Evolutionary conservation across 2,113 vertebrate species (phyloP).

Genomic region (Rousettus leschenaultii): DNA sequence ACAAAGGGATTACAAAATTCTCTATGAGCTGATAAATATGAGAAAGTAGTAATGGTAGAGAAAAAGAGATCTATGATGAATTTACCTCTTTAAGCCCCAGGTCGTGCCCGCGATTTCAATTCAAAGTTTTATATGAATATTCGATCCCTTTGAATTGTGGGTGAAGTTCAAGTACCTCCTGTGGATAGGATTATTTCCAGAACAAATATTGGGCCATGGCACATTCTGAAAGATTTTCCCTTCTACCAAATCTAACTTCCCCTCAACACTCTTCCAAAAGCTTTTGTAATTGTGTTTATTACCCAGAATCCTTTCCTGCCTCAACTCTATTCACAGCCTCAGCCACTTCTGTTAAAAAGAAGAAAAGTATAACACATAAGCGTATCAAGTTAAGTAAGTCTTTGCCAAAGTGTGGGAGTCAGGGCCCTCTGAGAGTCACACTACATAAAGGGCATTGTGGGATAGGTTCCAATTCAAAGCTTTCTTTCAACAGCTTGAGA

Average conservation of each 20-base stretch:
- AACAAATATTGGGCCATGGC: not conserved
- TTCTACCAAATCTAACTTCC: not conserved
- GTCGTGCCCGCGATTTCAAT: not conserved
- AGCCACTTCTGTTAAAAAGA: slow-evolving; percentile 19
- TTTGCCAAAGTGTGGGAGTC: slow-evolving; percentile 52
- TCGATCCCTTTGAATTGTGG: not conserved
- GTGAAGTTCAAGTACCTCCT: not conserved
- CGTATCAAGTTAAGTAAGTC: slow-evolving; percentile 39
- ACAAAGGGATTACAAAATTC: slow-evolving; percentile 7
- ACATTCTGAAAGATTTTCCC: not conserved
- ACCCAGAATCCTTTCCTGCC: not conserved
- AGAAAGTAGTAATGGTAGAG: not conserved
- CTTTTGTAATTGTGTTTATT: not conserved
- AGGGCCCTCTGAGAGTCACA: not conserved
- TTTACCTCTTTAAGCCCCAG: not conserved
- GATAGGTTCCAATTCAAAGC: slow-evolving; percentile 27
- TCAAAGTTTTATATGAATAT: slow-evolving; percentile 9
- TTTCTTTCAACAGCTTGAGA: slow-evolving; percentile 33
- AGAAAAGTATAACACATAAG: slow-evolving; percentile 16
- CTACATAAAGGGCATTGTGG: not conserved
- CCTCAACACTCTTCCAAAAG: not conserved
- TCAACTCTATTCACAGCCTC: not conserved
- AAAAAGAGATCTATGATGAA: not conserved
- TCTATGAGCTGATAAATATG: not conserved
- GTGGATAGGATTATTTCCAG: slow-evolving; percentile 19